Conservation (phyloP, 2,888 invertebrate species). For the Caenorhabditis sp. region DNA sequence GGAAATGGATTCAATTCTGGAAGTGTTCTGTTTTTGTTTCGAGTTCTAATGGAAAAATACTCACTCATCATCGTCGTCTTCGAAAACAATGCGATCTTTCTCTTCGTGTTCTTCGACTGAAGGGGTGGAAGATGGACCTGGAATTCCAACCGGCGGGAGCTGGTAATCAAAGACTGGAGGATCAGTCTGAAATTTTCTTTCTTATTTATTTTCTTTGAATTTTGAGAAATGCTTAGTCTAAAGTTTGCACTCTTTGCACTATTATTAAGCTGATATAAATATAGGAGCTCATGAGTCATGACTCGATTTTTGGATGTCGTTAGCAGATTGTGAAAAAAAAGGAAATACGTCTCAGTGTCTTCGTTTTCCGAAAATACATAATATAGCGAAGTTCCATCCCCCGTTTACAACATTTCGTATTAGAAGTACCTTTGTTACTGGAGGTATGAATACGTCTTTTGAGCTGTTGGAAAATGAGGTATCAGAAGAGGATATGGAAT, state of each 20-base stretch:
- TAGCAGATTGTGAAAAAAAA: no score
- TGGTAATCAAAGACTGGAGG: constrained; percentile 34
- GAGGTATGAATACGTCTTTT: constrained; percentile 46
- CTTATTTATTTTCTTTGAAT: no score
- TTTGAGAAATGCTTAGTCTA: no score
- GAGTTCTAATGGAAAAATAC: not conserved
- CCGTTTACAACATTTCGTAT: no score
- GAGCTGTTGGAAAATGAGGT: constrained; percentile 36
- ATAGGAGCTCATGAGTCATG: no score
- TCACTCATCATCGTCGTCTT: constrained; percentile 51
- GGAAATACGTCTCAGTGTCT: no score
- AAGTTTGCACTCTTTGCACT: no score
- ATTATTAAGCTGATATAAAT: no score
- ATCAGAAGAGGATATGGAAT: constrained; percentile 28
- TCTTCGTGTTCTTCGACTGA: constrained; percentile 26
- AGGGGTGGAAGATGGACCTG: not conserved
- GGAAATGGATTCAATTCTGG: constrained; percentile 61
- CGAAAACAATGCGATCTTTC: constrained; percentile 32
- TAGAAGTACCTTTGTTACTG: not conserved
- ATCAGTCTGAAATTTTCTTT: constrained; percentile 20
- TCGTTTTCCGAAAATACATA: no score
- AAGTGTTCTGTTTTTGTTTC: not conserved
- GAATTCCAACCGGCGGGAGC: not conserved
- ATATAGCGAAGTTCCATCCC: no score
- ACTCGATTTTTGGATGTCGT: no score